A percentile compares a stretch with the other conserved stretches of the same genome.
phyloP scores from a whole-genome alignment of 1,140 invertebrate species.

The Pseudomyrmex dendroicus region DNA sequence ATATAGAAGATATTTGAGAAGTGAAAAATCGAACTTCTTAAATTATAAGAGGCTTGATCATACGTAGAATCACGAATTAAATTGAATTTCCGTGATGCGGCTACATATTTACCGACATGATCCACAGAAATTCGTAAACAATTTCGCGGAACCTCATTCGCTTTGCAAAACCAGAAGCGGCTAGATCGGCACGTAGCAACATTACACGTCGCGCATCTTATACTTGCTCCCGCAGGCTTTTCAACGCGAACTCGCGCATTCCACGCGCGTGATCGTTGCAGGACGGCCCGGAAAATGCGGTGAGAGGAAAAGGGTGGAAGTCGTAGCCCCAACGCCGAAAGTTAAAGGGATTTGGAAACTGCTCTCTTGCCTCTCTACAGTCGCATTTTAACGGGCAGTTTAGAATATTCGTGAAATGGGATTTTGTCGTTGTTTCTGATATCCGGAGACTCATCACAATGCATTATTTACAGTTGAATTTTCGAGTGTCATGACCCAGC shows the following conservation, averaged over 20 bases:
- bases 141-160: constrained; percentile 1
- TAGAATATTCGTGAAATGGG: constrained; percentile 15
- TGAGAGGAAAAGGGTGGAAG: constrained; percentile 58
- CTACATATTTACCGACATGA: background rate
- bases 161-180: constrained; percentile 1
- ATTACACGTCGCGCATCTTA: constrained; percentile 40
- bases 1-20: too few species aligned
- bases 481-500: constrained; percentile 6
- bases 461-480: constrained; percentile 41
- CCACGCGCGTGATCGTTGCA: constrained; percentile 51
- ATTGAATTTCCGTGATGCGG: constrained; percentile 11
- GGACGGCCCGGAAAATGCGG: constrained; percentile 31
- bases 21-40: too few species aligned
- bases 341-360: constrained; percentile 52
- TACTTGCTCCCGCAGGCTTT: constrained; percentile 48
- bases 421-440: constrained; percentile 18
- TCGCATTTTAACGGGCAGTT: constrained; percentile 52
- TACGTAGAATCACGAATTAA: background rate
- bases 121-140: constrained; percentile 28
- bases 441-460: constrained; percentile 25
- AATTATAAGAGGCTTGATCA: too few species aligned
- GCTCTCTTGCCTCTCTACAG: constrained; percentile 18
- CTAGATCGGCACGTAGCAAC: constrained; percentile 41
- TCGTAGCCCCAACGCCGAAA: constrained; percentile 39
- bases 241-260: constrained; percentile 37